A percentile compares a stretch with the other conserved stretches of the same genome.
Conservation (phyloP, 2,113 vertebrate species). For the Mugil cephalus region DNA sequence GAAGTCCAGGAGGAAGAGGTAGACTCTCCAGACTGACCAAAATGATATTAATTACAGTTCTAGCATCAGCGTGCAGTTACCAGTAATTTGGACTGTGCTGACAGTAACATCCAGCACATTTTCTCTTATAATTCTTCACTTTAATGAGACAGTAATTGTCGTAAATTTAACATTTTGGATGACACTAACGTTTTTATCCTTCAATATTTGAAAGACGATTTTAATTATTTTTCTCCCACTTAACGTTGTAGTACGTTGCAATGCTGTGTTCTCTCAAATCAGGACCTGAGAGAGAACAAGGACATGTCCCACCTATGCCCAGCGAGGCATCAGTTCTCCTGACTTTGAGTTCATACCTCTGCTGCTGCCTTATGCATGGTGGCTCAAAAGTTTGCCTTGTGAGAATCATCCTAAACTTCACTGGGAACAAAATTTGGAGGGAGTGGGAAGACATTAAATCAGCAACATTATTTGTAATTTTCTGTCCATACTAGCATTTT, state of each 20-base stretch:
- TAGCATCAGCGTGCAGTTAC: conserved; percentile 45
- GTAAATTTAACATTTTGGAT: conserved; percentile 62
- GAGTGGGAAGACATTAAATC: conserved; percentile 17
- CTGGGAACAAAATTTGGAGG: conserved; percentile 28
- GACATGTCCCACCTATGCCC: conserved; percentile 20
- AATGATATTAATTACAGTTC: conserved; percentile 32
- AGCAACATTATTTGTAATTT: conserved; percentile 1
- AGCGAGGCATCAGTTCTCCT: conserved; percentile 75
- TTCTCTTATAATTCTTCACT: conserved; percentile 57
- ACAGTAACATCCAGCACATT: conserved; percentile 25
- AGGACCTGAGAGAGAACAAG: background rate
- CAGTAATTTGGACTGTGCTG: conserved; percentile 77
- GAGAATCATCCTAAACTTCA: conserved; percentile 64
- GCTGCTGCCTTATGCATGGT: conserved; percentile 74
- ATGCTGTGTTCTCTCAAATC: conserved; percentile 8
- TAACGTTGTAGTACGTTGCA: background rate
- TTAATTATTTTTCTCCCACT: background rate
- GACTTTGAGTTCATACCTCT: conserved; percentile 69
- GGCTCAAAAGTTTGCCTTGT: conserved; percentile 79
- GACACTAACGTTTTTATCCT: conserved; percentile 68
- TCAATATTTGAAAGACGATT: conserved; percentile 10
- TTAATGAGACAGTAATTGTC: conserved; percentile 76
- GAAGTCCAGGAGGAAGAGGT: conserved; percentile 81
- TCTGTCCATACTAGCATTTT: background rate
- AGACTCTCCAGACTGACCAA: conserved; percentile 59